Evolutionary conservation across 2,888 invertebrate species (phyloP).

Genomic region (Autographa pulchrina): DNA sequence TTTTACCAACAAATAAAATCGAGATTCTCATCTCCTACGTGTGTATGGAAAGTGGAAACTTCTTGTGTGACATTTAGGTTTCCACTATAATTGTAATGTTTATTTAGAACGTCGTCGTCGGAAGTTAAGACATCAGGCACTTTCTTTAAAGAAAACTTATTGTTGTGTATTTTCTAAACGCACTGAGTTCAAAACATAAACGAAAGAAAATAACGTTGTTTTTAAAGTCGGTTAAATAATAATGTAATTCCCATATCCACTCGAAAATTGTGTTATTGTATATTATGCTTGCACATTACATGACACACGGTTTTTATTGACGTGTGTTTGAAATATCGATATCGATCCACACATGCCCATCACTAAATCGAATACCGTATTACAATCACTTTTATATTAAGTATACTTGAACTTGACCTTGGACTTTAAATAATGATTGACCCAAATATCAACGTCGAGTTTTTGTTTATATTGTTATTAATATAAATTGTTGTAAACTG

Average conservation of each 20-base stretch:
- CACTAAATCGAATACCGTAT: slow-evolving; percentile 56
- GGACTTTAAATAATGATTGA: slow-evolving; percentile 65
- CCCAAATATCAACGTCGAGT: slow-evolving; percentile 55
- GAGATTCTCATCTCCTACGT: slow-evolving; percentile 1
- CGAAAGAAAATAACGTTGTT: neutral
- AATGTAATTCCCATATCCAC: neutral
- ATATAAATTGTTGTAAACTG: slow-evolving; percentile 36
- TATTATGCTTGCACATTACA: no score
- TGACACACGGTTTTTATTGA: neutral
- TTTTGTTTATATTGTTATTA: slow-evolving; percentile 45
- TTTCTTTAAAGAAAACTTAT: slow-evolving; percentile 4
- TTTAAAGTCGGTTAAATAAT: neutral
- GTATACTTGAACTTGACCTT: slow-evolving; percentile 70
- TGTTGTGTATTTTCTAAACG: slow-evolving; percentile 3
- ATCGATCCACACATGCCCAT: slow-evolving; percentile 29
- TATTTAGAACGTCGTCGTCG: slow-evolving; percentile 1
- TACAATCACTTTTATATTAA: slow-evolving; percentile 66
- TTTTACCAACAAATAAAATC: neutral
- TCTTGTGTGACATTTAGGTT: neutral
- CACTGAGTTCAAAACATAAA: neutral
- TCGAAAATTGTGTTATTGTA: no score
- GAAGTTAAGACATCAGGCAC: neutral
- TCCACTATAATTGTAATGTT: neutral
- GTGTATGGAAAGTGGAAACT: neutral
- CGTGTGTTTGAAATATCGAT: slow-evolving; percentile 25